Evolutionary conservation across 2,797 vertebrate species (phyloP).

Genomic region (Loris lydekkerianus): DNA sequence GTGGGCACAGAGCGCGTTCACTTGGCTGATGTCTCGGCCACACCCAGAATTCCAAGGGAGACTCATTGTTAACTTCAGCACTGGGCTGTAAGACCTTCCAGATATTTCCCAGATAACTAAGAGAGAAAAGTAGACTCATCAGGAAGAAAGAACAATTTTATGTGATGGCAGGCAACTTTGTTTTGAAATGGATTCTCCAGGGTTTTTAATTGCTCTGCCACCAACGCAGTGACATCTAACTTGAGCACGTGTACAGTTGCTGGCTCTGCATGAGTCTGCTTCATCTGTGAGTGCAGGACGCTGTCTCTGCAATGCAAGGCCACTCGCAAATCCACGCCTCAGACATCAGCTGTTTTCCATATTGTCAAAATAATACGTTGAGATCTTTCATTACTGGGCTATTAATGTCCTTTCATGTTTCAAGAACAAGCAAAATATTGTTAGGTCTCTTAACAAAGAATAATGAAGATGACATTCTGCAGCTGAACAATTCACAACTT

Average conservation of each 20-base stretch:
- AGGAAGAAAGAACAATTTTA: conserved; percentile 24
- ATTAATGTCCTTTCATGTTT: conserved; percentile 84
- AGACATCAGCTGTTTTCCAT: conserved; percentile 28
- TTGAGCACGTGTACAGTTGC: accelerated
- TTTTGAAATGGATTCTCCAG: conserved; percentile 29
- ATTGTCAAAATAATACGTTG: conserved; percentile 71
- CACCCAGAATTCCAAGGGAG: not conserved
- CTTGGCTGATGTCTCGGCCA: conserved; percentile 62
- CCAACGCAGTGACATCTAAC: accelerated
- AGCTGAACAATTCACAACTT: conserved; percentile 85
- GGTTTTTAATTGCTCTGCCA: conserved; percentile 49
- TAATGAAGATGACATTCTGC: conserved; percentile 86
- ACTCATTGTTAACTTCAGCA: conserved; percentile 57
- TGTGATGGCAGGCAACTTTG: conserved; percentile 14
- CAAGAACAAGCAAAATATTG: conserved; percentile 84
- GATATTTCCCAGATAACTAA: conserved; percentile 43
- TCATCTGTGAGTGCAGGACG: accelerated
- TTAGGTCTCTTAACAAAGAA: conserved; percentile 84
- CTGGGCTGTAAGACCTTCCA: not conserved
- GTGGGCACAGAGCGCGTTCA: conserved; percentile 26
- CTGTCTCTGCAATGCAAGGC: conserved; percentile 22
- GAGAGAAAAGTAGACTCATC: conserved; percentile 15
- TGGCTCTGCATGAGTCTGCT: accelerated
- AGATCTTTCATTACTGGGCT: conserved; percentile 85
- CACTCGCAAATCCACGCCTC: conserved; percentile 51